Evolutionary conservation across 92 coral and sea anemone species (phyloP).

Genomic region (Scolanthus callimorphus): DNA sequence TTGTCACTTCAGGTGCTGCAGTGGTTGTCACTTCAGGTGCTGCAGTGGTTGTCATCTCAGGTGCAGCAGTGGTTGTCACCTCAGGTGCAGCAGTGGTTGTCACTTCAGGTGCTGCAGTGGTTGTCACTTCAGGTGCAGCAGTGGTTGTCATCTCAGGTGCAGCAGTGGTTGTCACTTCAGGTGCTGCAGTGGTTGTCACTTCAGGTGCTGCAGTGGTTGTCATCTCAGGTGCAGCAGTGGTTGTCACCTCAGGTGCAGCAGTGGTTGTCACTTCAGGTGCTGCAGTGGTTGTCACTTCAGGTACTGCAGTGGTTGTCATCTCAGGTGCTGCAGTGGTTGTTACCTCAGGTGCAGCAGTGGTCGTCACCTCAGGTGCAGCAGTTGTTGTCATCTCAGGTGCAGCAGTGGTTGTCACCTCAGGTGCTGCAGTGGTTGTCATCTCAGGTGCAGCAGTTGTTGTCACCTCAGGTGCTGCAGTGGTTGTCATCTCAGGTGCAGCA

Average conservation of each 20-base stretch:
- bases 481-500: neutral
- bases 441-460: neutral
- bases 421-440: neutral
- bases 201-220: neutral
- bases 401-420: neutral
- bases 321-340: neutral
- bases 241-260: neutral
- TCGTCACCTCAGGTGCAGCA: neutral
- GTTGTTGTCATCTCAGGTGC: neutral
- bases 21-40: neutral
- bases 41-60: neutral
- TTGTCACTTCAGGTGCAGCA: neutral
- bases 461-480: neutral
- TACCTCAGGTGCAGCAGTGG: neutral
- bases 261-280: neutral
- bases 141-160: neutral
- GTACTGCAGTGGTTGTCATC: neutral
- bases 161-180: too few relatives aligned
- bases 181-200: neutral
- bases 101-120: neutral
- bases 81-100: neutral
- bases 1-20: neutral
- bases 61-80: conserved; percentile 6
- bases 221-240: neutral
- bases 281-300: neutral